Percentiles rank a stretch among this genome's conserved stretches.
phyloP scores from a whole-genome alignment of 2,113 vertebrate species.

The Anhinga rufa region DNA sequence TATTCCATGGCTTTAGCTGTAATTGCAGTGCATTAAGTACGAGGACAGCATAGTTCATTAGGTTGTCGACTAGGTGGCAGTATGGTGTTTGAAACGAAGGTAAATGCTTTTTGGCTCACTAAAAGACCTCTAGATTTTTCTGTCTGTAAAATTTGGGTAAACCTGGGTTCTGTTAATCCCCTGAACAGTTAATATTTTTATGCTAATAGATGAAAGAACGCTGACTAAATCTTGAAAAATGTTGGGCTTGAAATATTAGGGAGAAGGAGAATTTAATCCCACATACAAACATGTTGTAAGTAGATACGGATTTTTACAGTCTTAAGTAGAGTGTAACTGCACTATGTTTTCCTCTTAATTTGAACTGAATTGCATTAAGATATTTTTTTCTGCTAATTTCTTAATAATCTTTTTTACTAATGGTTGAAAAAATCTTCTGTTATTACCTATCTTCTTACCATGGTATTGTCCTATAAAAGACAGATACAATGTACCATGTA shows the following conservation, averaged over 20 bases:
- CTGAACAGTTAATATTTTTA: background rate
- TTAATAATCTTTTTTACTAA: background rate
- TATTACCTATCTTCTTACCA: background rate
- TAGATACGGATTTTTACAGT: background rate
- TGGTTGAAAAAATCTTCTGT: background rate
- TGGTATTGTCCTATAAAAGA: background rate
- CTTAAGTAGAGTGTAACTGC: background rate
- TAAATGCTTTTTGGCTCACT: background rate
- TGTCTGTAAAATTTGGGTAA: background rate
- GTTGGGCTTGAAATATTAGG: background rate
- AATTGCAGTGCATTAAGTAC: accelerated
- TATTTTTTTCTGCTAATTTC: background rate
- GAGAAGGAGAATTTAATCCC: background rate
- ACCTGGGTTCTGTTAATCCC: background rate
- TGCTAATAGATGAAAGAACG: background rate
- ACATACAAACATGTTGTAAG: background rate
- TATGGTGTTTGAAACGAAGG: constrained; percentile 52
- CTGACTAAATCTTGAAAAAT: background rate
- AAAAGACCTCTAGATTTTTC: background rate
- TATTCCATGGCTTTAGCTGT: background rate
- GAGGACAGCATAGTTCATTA: background rate
- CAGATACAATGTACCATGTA: background rate
- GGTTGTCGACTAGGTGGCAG: constrained; percentile 69
- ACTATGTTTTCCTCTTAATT: background rate
- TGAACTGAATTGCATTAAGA: background rate